Evolutionary conservation across 1,140 invertebrate genomes (phyloP), one percentile per base, ranked within the genome.

Genomic region (Melitaea cinxia): DNA sequence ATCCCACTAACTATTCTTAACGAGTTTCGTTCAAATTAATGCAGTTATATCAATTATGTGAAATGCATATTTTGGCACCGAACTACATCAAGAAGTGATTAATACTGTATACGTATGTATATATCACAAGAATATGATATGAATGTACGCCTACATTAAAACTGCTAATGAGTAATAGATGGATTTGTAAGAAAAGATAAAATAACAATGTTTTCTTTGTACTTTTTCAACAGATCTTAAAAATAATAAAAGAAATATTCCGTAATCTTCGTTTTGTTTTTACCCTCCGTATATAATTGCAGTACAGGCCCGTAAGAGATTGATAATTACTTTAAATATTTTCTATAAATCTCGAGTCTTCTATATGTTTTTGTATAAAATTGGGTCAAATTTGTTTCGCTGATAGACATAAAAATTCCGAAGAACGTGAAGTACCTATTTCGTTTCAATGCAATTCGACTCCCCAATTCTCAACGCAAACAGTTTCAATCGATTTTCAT

Each of bases 401-500:
- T 42, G 37, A 42, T 42, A 17, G 15, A 15, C 9, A 42, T 17
- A 17, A 42, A 42, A 42, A 42, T 19, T 42, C 37, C 37, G 17
- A 42, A 14, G 15, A 15, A 39, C 17, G 28, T 21, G n/a, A 54
- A 55, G 14, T 55, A n/a, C n/a, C n/a, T n/a, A 33, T 55, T 55
- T 23, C 33, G 37, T 55, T 37, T 54, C 10, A 3, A 15, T 55
- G 5, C 53, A 21, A 39, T 55, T 39, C 53, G 53, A 55, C 24
- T 55, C 33, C 33, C 53, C 23, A 55, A 55, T 55, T 55, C 39
- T 55, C 33, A 15, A 55, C 53, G 53, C 53, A 55, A 55, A 55
- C 53, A 55, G 33, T 55, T 55, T 14, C 21, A 55, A 55, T 55
- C 33, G 53, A 55, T 55, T 55, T 55, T 19, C 14, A n/a, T 37